Base-by-base conservation (phyloP, 1,140 invertebrate species). In the Pentalonia nigronervosa region DNA sequence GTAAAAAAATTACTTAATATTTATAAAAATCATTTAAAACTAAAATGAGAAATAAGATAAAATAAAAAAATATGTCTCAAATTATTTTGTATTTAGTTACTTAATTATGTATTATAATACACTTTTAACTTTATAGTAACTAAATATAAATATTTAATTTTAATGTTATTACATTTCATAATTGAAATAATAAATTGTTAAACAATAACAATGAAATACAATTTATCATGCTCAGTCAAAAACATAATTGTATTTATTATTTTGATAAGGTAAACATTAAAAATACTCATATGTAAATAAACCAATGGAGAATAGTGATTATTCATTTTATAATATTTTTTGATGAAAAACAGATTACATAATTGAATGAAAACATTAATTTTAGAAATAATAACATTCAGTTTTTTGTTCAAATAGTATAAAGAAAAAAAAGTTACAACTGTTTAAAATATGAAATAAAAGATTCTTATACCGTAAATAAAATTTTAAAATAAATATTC, bases 1-100 rank as follows among this genome's bases (percentile, higher is more conserved):
- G 87, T 89, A 11, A 36, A 56, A 56, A 23, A 89, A 25, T 56
- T 89, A 89, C 87, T 89, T 56, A 36, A 56, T 56, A 89, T 89
- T 89, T 89, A 89, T 89, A 50, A 53, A 53, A 89, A 53, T 14
- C 1, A 48, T 88, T 50, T 7, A 9, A 48, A 88, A 88, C 23
- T 17, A 50, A 23, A 50, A 48, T 88, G n/a, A 50, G 2, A 88
- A 45, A 84, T 30, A 41, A 83, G 34, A 41, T 41, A 23, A 67
- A 50, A 4, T 50, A 50, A 50, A 30, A 67, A 67, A 67, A 14
- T 67, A n/a, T n/a, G 11, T 14, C 60, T n/a, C 11, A 67, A 67
- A 67, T 67, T 41, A 41, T 41, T 41, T 41, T 41, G 9, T 2
- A 1, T 60, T 60, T 25, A 48, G 47, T 25, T 60, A 30, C 56